Percentiles rank a stretch among this genome's conserved stretches.
Evolutionary conservation across 2,797 vertebrate species (phyloP).

Genomic region (Lagocephalus sceleratus): DNA sequence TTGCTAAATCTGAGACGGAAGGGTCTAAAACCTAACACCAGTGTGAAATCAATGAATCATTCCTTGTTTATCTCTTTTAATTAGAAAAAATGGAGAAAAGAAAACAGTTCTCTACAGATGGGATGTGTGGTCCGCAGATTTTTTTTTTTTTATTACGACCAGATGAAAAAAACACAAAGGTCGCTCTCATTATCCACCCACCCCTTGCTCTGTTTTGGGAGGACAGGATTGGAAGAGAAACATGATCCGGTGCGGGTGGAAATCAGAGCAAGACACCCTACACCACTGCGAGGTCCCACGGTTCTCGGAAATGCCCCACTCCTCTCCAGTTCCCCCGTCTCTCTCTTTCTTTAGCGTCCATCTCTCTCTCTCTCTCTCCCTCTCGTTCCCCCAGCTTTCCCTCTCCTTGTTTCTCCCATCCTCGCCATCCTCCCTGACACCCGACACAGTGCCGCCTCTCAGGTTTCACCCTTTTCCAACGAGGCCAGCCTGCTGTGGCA

Average conservation of each 20-base stretch:
- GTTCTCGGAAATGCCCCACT: slow-evolving; percentile 79
- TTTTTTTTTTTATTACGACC: slow-evolving; percentile 65
- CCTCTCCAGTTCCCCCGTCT: slow-evolving; percentile 36
- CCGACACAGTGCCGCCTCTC: slow-evolving; percentile 87
- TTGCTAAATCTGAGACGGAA: slow-evolving; percentile 76
- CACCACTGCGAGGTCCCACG: slow-evolving; percentile 89
- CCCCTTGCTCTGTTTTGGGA: slow-evolving; percentile 68
- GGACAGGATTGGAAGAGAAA: slow-evolving; percentile 85
- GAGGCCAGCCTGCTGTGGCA: slow-evolving; percentile 70
- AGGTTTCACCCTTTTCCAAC: slow-evolving; percentile 92
- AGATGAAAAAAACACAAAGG: slow-evolving; percentile 71
- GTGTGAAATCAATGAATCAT: slow-evolving; percentile 76
- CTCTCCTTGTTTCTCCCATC: slow-evolving; percentile 10
- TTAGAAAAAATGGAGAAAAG: slow-evolving; percentile 62
- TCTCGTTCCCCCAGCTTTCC: slow-evolving; percentile 66
- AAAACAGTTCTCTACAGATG: slow-evolving; percentile 65
- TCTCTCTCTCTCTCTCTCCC: slow-evolving; percentile 45
- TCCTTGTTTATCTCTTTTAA: slow-evolving; percentile 76
- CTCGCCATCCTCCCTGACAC: slow-evolving; percentile 91
- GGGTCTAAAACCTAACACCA: slow-evolving; percentile 75
- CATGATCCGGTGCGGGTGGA: slow-evolving; percentile 85
- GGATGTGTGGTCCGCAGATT: slow-evolving; percentile 53
- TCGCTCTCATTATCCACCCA: slow-evolving; percentile 70
- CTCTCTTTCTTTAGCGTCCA: slow-evolving; percentile 50
- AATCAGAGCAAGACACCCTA: slow-evolving; percentile 96